Base-by-base conservation (phyloP, 2,113 vertebrate genomes). In the Diglossa brunneiventris region DNA sequence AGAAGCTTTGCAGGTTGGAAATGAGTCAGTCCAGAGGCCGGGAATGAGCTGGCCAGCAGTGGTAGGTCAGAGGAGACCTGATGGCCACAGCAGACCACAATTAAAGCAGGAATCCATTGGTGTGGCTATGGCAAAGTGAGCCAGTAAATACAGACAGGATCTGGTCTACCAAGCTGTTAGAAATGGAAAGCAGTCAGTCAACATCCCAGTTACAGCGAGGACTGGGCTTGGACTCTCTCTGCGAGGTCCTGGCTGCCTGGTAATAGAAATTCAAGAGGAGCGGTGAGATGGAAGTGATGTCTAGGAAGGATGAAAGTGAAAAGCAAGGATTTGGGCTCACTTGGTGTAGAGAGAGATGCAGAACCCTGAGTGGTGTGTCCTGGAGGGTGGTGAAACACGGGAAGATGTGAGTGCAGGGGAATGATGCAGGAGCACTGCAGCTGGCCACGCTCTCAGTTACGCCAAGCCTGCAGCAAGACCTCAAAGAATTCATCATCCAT, bases 311-410 rank as follows among this genome's bases (percentile, higher is more conserved):
- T 42, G 13, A 13, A 23, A 64, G 15, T 11, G 30, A 5, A 59
- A 53, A 76, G 7, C 6, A 3, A 47, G 20, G 20, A 42, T 42
- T 13, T 41, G 1, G 28, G 11, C 3, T 68, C 46, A 3, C 4
- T 55, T 18, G 13, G 7, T 8, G 37, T 2, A 10, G 44, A 33
- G 46, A 7, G 39, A 47, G 39, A 18, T 5, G n/a, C 9, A 35
- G 70, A 35, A 31, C 17, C 33, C 23, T n/a, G 5, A 15, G 2
- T 0, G 0, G 4, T 19, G n/a, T 11, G 9, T 58, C 41, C 30
- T 5, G 7, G 47, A 10, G 63, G 42, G 3, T 1, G 7, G 10
- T 4, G 14, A 24, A 67, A 18, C 56, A 14, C 0, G 0, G 24
- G 28, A 23, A 72, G 22, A 12, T 30, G 62, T 9, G 55, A 61